Evolutionary conservation across 2,888 invertebrate genomes (phyloP), one percentile per base, ranked within the genome.

Genomic region (Teleogryllus oceanicus): DNA sequence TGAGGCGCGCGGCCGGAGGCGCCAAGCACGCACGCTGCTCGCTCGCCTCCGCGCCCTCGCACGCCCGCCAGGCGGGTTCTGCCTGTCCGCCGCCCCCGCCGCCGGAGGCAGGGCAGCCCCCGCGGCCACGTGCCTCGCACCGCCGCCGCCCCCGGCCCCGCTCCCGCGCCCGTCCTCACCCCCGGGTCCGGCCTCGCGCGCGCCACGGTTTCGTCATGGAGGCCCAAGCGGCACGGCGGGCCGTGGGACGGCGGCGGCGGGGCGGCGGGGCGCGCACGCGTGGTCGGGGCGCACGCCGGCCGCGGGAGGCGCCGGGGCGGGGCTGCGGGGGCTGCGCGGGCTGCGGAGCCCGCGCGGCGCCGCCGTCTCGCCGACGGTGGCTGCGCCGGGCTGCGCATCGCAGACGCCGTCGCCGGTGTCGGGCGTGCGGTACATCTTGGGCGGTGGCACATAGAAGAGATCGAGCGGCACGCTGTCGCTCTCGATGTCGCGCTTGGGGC

Each of bases 361-460:
- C 16, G 13, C 16, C 62, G 8, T 62, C 37, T 8, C 37, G 37
- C 37, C 37, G 8, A 4, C 37, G 16, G 13, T 0, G 5, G 3
- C 16, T 62, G 62, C 16, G 16, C 13, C 16, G n/a, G 62, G 62
- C 62, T n/a, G 16, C 62, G 62, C 62, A 10, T 62, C 62, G 37
- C 37, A 37, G 37, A 37, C 4, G 37, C 5, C 37, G 37, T 37
- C 37, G 37, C 37, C 37, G 13, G 16, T 10, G 62, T 62, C 62
- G n/a, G 62, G 62, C 62, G 62, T 62, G 62, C 62, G 62, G n/a
- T 62, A 62, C 62, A 62, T 62, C n/a, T 62, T 62, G 62, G 62
- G 62, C 13, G 62, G 62, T 18, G 62, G 62, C 62, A 62, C 62
- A 13, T 62, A 62, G 62, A 62, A 62, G 62, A 62, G 62, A 13